phyloP scores from a whole-genome alignment of 2,888 invertebrate species.

The Drosophila cognata region DNA sequence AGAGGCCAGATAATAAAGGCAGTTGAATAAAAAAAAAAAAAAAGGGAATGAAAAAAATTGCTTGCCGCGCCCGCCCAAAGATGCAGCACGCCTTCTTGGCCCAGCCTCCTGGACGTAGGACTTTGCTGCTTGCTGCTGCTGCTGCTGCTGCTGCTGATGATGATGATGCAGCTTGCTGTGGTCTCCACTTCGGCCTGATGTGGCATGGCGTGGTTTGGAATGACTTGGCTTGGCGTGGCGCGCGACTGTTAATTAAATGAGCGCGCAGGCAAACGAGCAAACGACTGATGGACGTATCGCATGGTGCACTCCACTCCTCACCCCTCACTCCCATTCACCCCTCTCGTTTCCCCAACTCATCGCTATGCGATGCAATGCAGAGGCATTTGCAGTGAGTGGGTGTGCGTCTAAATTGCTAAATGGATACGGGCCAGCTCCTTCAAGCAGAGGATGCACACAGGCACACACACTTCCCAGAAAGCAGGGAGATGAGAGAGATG shows the following conservation, averaged over 20 bases:
- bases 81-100: conserved; percentile 56
- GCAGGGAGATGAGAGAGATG: not conserved
- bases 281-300: conserved; percentile 81
- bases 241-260: conserved; percentile 83
- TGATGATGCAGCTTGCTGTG: conserved; percentile 13
- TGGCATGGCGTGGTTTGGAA: conserved; percentile 10
- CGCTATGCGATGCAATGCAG: conserved; percentile 8
- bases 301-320: conserved; percentile 31
- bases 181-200: conserved; percentile 9
- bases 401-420: conserved; percentile 83
- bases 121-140: conserved; percentile 2
- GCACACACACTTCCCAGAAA: conserved; percentile 10
- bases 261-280: conserved; percentile 82
- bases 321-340: not conserved
- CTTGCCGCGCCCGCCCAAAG: conserved; percentile 62
- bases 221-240: conserved; percentile 66
- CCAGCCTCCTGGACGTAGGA: conserved; percentile 31
- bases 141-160: conserved; percentile 1
- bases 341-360: conserved; percentile 3
- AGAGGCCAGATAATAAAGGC: conserved; percentile 31
- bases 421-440: conserved; percentile 66
- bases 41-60: conserved; percentile 32
- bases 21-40: conserved; percentile 18
- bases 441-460: conserved; percentile 71
- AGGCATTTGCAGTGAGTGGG: conserved; percentile 70